Evolutionary conservation across 2,113 vertebrate species (phyloP), one percentile per base, ranked within the genome.

Genomic region (Kryptolebias marmoratus): DNA sequence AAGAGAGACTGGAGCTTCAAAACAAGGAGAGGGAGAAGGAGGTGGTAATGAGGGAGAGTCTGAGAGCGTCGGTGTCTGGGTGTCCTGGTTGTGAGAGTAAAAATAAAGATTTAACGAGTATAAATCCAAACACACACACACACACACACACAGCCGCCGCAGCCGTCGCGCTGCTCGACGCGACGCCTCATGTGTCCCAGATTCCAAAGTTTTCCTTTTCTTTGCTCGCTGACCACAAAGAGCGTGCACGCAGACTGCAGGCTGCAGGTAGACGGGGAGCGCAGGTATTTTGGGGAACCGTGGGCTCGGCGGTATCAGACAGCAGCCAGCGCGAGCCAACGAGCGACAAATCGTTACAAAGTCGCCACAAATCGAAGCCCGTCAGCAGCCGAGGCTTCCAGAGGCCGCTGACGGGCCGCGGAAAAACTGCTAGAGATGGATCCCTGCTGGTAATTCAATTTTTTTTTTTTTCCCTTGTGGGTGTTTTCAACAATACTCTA

Each of bases 21-120:
- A 87, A 27, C 10, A 15, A 42, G 71, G 10, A 31, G 58, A 31
- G 67, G 52, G 48, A 22, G 22, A 22, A 22, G 22, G 22, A 22
- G 73, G 56, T 71, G 79, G 56, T 81, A 87, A 81, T 83, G 72
- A 91, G 75, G 57, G 80, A 88, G 89, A 86, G 82, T 89, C 80
- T 75, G 28, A 58, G 60, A 27, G 60, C 0, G 59, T 28, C 60
- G 57, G 47, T 28, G 36, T 58, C 11, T 62, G 49, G 53, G 59
- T 52, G 81, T 53, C 39, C 8, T 7, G 1, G 11, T 2, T 49
- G 59, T 64, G 59, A 68, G 65, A 49, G 31, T 67, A 48, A 74
- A 76, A 88, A 68, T 58, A 57, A 61, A 68, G 64, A 80, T 75
- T 60, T 64, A 65, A 83, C 30, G 0, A 80, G 59, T 36, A 44